Evolutionary conservation across 1,140 invertebrate species (phyloP).

Genomic region (Panonychus citri): DNA sequence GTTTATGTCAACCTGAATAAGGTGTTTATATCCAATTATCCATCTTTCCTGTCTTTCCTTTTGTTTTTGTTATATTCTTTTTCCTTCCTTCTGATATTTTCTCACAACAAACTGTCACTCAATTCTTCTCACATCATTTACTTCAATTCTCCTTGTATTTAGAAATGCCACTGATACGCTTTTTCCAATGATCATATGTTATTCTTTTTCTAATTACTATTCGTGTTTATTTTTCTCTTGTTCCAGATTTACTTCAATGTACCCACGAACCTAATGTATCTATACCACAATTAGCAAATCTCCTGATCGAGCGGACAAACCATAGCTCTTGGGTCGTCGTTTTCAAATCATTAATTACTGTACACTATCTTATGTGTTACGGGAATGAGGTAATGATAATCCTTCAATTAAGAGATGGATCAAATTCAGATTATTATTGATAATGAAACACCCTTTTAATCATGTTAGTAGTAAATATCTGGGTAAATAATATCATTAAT

Average conservation of each 20-base stretch:
- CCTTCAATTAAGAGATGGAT: background rate
- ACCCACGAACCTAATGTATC: constrained; percentile 99
- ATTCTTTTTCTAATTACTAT: constrained; percentile 14
- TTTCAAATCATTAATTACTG: constrained; percentile 91
- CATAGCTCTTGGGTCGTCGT: constrained; percentile 95
- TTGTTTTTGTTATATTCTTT: background rate
- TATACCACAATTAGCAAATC: constrained; percentile 91
- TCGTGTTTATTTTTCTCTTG: constrained; percentile 21
- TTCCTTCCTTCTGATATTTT: too few species aligned
- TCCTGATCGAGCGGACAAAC: constrained; percentile 89
- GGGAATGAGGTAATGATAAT: constrained; percentile 89
- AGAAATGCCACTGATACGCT: too few species aligned
- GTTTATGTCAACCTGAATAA: too few species aligned
- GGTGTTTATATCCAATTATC: too few species aligned
- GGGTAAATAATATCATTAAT: background rate
- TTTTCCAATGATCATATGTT: too few species aligned
- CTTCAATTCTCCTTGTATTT: too few species aligned
- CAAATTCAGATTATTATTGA: background rate
- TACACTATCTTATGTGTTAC: constrained; percentile 97
- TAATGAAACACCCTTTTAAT: background rate
- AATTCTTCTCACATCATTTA: too few species aligned
- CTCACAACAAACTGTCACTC: too few species aligned
- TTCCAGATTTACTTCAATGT: constrained; percentile 86
- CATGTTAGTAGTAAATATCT: background rate
- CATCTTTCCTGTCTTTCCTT: too few species aligned